Evolutionary conservation across 2,888 invertebrate genomes (phyloP), one percentile per base, ranked within the genome.

Genomic region (Epirrhoe tristata): DNA sequence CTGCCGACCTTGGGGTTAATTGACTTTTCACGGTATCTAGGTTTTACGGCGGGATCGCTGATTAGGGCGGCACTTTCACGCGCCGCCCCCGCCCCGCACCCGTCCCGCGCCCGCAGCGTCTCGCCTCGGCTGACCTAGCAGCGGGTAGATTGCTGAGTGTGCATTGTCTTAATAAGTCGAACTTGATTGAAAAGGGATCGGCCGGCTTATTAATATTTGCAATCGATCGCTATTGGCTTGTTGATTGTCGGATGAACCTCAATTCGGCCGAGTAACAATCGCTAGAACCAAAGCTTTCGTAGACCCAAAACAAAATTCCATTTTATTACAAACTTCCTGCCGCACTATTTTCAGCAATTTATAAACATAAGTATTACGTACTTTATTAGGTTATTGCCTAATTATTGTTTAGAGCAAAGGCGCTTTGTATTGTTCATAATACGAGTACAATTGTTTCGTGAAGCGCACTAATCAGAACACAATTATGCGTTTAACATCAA

Each of bases 21-120:
- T 74, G 73, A 71, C 71, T 77, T 77, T 76, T 75, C 76, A 74
- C 77, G 74, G 72, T 71, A 56, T 67, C 74, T 77, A 74, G 77
- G 69, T 76, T 78, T 78, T 76, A 77, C 67, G 66, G 68, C 69
- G 64, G 73, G 53, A 59, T 69, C 71, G 69, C 72, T 76, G 75
- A 77, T 79, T 73, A 75, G 76, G 68, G 57, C 70, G 58, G 61
- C 73, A 74, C 78, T 78, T 74, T 76, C 75, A 76, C 77, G 74
- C 67, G n/a, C 66, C 24, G 51, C 58, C 52, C 43, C n/a, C 69
- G 51, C 57, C 52, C 58, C 64, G 46, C 48, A 8, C 60, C 24
- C 43, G 31, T 54, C 59, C 39, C 54, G 48, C 48, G 10, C 54
- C 24, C 60, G 48, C 43, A 58, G 32, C 60, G 43, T 34, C 32